Base-by-base conservation (phyloP, 2,113 vertebrate species). In the Alectura lathami region DNA sequence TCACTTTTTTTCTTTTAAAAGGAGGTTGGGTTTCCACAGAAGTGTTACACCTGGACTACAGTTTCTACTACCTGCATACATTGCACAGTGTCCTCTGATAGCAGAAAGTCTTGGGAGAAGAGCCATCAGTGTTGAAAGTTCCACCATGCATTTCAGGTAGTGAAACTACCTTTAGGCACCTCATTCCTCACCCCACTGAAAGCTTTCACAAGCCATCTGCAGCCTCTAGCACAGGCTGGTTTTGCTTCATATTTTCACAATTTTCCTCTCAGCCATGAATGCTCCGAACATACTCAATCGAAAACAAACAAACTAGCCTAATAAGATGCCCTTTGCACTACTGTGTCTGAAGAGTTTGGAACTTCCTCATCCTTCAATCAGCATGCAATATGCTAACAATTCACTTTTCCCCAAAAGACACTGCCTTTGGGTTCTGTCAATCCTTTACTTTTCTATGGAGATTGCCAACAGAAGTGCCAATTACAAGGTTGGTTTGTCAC, bases 401-500 rank as follows among this genome's bases (percentile, higher is more conserved):
- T 54, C 86, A 83, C 32, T 77, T 83, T 34, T 2, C 59, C 89
- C 68, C 45, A 42, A 67, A 93, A 93, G 72, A 51, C 21, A 5
- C 5, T 32, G 88, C 83, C 85, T 83, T 17, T 74, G 78, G 67
- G 82, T 73, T 83, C 84, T 74, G 72, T 74, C 87, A 86, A 27
- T 77, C 54, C 72, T 70, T 54, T 47, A 7, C 73, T 92, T 90
- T 84, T 72, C 86, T 91, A 15, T 48, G 74, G 93, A 94, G 94
- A 76, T 45, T 93, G 84, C 91, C 91, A 95, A 48, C 84, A 87
- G 78, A 91, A 95, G 87, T 40, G 32, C 78, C 87, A 94, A 89
- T 94, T 94, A 95, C 68, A 89, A 27, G 93, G 87, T 83, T 94
- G 92, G 94, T 93, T 95, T 95, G 87, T 86, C 93, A 94, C 82